phyloP scores from a whole-genome alignment of 2,113 vertebrate genomes.

The Pseudopodoces humilis region DNA sequence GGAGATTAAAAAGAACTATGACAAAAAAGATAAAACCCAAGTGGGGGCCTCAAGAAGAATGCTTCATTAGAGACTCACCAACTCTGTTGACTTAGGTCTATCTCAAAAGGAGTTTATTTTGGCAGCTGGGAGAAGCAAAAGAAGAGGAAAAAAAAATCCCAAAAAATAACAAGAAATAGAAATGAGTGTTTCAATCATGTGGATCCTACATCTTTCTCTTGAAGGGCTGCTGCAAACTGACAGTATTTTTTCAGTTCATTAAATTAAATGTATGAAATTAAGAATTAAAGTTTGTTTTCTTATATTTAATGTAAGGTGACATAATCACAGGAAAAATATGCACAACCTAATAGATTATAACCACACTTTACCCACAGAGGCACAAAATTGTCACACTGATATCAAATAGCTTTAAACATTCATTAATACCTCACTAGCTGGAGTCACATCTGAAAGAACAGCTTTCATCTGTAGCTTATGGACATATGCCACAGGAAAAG shows the following conservation, averaged over 20 bases:
- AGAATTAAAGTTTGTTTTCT: not conserved
- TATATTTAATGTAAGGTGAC: not conserved
- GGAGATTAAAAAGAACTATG: not conserved
- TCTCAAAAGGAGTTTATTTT: conserved; percentile 57
- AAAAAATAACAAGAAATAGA: not conserved
- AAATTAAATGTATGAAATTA: not conserved
- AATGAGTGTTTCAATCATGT: not conserved
- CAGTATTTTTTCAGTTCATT: not conserved
- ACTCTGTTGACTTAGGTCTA: conserved; percentile 18
- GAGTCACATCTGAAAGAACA: not conserved
- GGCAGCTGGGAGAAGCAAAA: conserved; percentile 38
- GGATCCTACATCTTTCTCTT: not conserved
- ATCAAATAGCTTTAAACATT: not conserved
- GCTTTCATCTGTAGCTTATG: not conserved
- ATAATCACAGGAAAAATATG: not conserved
- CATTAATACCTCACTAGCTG: not conserved
- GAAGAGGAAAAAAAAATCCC: not conserved
- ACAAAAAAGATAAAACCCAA: conserved; percentile 36
- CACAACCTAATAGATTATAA: not conserved
- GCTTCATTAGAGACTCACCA: conserved; percentile 32
- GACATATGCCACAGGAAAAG: not conserved
- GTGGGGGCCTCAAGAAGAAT: conserved; percentile 39
- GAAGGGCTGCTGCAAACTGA: not conserved
- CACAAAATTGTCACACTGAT: not conserved
- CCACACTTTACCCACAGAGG: not conserved